These are phyloP conservation scores for Tipula helvola DNA, from an alignment of 2,888 invertebrate species.

Conservation along the genomic window DNA sequence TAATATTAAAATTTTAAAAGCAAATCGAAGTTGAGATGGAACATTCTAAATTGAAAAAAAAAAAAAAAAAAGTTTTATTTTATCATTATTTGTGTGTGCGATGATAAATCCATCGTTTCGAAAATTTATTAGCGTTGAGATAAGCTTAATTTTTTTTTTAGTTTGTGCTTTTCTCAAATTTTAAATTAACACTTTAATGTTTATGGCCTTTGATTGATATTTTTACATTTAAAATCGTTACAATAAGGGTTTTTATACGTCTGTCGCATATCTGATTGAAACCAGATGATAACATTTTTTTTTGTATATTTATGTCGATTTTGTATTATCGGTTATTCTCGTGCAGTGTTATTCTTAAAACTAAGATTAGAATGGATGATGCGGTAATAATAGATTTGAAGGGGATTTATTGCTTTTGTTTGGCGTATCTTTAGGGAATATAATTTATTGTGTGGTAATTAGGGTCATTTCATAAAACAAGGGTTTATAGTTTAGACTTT, in stretches of 20 bases:
- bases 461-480: neutral
- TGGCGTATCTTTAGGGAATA: neutral
- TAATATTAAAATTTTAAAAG: neutral
- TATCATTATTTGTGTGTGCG: neutral
- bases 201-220: neutral
- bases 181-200: neutral
- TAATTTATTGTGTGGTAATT: neutral
- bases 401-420: slow-evolving; percentile 5
- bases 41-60: neutral
- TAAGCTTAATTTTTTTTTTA: neutral
- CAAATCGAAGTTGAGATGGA: neutral
- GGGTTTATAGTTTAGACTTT: neutral
- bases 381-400: neutral
- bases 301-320: neutral
- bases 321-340: neutral
- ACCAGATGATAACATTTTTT: neutral
- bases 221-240: neutral
- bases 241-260: neutral
- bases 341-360: neutral
- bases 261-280: neutral
- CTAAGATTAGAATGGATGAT: neutral
- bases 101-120: neutral
- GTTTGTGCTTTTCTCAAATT: neutral
- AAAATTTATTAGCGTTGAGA: neutral
- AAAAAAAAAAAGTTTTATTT: neutral